Evolutionary conservation across 2,113 vertebrate genomes (phyloP).

Genomic region (Oncorhynchus tshawytscha): DNA sequence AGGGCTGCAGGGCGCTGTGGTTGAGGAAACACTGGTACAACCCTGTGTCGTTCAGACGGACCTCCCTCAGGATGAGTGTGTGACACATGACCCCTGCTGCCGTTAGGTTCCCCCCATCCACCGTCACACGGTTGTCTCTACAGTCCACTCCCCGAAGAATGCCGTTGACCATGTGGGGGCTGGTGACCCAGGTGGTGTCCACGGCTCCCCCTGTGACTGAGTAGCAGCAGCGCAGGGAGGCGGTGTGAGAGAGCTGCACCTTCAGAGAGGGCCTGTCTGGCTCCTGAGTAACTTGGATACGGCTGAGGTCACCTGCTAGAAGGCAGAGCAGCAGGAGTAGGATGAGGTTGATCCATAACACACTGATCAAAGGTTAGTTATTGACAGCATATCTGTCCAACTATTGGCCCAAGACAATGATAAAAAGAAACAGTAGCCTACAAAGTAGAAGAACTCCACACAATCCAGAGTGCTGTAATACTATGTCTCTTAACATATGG

Average conservation of each 20-base stretch:
- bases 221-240: constrained; percentile 59
- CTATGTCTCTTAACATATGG: too few relatives aligned
- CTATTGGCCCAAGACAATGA: too few relatives aligned
- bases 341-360: too few relatives aligned
- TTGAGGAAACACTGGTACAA: constrained; percentile 59
- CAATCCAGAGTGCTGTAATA: too few relatives aligned
- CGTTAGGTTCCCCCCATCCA: neutral
- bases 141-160: fast-evolving
- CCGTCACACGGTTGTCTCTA: neutral
- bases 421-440: too few relatives aligned
- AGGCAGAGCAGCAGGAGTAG: constrained; percentile 5
- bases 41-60: constrained; percentile 35
- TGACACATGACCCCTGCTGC: constrained; percentile 13
- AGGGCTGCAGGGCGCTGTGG: fast-evolving
- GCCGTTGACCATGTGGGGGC: fast-evolving
- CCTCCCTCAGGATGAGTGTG: neutral
- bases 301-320: constrained; percentile 30
- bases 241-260: fast-evolving
- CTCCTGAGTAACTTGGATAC: neutral
- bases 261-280: constrained; percentile 38
- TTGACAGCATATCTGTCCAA: too few relatives aligned
- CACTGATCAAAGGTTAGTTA: too few relatives aligned
- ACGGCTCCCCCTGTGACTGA: fast-evolving
- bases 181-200: neutral
- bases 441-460: too few relatives aligned